Evolutionary conservation across 2,113 vertebrate species (phyloP), one percentile per base, ranked within the genome.

Genomic region (Myotis brandtii): DNA sequence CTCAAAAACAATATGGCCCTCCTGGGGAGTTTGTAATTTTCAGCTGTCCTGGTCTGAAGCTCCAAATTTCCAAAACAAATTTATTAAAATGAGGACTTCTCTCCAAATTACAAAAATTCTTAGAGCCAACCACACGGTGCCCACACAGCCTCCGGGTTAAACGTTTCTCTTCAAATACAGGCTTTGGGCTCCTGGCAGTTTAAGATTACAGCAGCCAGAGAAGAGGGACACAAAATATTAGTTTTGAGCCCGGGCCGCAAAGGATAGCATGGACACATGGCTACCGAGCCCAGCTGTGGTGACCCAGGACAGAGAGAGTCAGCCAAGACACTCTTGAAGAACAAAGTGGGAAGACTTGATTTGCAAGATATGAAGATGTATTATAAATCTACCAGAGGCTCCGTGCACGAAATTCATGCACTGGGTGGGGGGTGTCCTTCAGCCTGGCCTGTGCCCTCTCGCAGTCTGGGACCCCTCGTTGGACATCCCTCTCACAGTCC

Each of bases 1-100:
- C 92, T 91, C 96, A 69, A 84, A 93, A 94, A 91, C 94, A 97
- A 97, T 94, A 97, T 77, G 94, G 96, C 95, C 96, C 92, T 95
- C 89, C 48, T 64, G 5, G 59, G 92, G 96, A 93, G 87, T 92
- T 93, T 69, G 93, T 40, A 25, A 79, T 90, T 73, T 30, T n/a
- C 81, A 73, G 95, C 80, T 62, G 96, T 95, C 92, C 83, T 43
- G 76, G 84, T 66, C 66, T 23, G 80, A 76, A 46, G 87, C 77
- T 93, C 95, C 80, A 40, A 95, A 86, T 91, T 70, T 20, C 59
- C 4, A 11, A 48, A n/a, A 64, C n/a, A 56, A 46, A 46, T 67
- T 5, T 72, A 23, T 34, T 37, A 59, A 92, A 30, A 20, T 1
- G 69, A 40, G 48, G 48, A 70, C 30, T 75, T 59, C 86, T 76